phyloP scores from a whole-genome alignment of 2,797 vertebrate genomes.

The Sebastes taczanowskii region DNA sequence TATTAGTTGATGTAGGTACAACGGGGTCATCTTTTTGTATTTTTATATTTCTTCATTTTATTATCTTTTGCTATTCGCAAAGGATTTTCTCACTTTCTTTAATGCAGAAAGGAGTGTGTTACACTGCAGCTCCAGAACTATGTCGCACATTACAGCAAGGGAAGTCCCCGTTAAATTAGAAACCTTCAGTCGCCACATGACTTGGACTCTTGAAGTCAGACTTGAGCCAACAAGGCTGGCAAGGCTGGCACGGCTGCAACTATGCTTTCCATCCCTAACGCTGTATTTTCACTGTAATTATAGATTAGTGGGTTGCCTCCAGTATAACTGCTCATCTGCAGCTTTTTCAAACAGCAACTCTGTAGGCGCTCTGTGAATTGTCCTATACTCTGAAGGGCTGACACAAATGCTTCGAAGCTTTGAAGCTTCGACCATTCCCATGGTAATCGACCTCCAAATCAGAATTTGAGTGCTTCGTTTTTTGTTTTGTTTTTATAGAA shows the following conservation, averaged over 20 bases:
- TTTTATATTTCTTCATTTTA: not conserved
- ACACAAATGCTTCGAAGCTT: no score
- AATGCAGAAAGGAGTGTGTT: not conserved
- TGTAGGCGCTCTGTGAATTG: not conserved
- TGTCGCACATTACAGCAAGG: not conserved
- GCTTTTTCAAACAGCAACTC: not conserved
- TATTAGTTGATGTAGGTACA: not conserved
- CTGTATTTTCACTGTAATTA: slow-evolving; percentile 15
- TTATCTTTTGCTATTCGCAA: not conserved
- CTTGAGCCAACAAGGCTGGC: not conserved
- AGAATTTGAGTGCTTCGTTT: no score
- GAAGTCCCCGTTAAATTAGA: not conserved
- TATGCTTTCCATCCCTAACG: not conserved
- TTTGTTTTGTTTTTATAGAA: no score
- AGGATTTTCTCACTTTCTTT: not conserved
- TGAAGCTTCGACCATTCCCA: no score
- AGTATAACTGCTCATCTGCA: not conserved
- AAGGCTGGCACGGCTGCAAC: not conserved
- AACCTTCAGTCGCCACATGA: not conserved
- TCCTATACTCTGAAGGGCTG: not conserved
- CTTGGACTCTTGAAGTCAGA: not conserved
- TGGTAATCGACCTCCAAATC: no score
- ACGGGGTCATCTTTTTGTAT: not conserved
- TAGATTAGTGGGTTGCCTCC: not conserved
- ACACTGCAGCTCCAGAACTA: not conserved